Conservation (phyloP, 2,113 vertebrate species). For the Hyaena hyaena region DNA sequence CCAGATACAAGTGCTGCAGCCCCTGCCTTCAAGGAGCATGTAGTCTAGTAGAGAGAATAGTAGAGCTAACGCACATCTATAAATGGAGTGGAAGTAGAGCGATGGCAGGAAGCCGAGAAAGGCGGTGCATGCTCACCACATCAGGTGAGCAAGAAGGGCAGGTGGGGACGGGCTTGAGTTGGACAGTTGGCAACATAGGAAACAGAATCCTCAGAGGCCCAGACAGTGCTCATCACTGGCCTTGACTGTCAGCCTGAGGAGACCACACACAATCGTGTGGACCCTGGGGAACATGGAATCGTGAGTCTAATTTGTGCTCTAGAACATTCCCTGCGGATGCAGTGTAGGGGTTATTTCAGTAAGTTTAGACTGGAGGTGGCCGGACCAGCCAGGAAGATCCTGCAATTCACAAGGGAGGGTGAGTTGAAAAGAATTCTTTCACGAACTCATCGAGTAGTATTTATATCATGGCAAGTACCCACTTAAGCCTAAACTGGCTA, state of each 20-base stretch:
- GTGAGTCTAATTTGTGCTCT: neutral
- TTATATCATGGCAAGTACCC: neutral
- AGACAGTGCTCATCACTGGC: neutral
- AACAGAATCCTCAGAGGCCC: neutral
- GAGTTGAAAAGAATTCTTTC: neutral
- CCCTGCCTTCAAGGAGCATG: neutral
- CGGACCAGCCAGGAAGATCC: neutral
- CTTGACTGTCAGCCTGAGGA: neutral
- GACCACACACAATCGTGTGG: fast-evolving
- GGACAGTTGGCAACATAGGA: neutral
- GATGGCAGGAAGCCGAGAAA: neutral
- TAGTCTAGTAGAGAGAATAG: neutral
- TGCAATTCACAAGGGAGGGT: neutral
- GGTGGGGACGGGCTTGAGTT: neutral
- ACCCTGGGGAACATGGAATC: fast-evolving
- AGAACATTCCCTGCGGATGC: fast-evolving
- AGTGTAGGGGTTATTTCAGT: neutral
- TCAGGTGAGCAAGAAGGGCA: neutral
- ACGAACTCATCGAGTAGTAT: neutral
- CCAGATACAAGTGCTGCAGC: neutral
- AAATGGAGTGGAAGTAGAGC: fast-evolving
- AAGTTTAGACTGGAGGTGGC: neutral
- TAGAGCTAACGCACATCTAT: fast-evolving
- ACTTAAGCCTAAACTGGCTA: neutral
- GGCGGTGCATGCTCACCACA: neutral